These are phyloP conservation scores for Polypterus senegalus DNA, from an alignment of 2,113 vertebrate species.

Conservation along the genomic window DNA sequence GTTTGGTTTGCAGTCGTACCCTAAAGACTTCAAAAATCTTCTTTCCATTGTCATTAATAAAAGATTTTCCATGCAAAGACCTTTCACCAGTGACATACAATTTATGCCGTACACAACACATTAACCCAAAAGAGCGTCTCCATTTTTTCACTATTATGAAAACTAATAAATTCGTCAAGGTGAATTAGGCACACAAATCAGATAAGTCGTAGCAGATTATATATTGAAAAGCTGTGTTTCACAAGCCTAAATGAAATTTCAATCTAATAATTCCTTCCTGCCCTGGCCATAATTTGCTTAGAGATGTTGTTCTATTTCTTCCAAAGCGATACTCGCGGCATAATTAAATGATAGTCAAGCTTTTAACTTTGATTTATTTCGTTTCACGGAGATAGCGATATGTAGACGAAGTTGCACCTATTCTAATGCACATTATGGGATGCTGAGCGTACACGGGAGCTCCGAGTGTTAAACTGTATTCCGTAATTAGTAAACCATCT, in stretches of 20 bases:
- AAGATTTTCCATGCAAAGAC: conserved; percentile 61
- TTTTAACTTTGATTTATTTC: conserved; percentile 77
- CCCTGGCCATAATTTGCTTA: conserved; percentile 68
- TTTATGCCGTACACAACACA: conserved; percentile 63
- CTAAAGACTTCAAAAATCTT: conserved; percentile 54
- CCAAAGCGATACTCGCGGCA: conserved; percentile 55
- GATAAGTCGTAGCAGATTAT: conserved; percentile 65
- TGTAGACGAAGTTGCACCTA: conserved; percentile 48
- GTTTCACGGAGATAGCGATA: conserved; percentile 56
- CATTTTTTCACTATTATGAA: conserved; percentile 59
- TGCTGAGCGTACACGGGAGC: too few species aligned
- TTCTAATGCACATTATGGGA: too few species aligned
- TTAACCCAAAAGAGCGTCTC: conserved; percentile 50
- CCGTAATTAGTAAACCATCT: too few species aligned
- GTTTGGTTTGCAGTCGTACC: conserved; percentile 54
- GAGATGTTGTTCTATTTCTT: conserved; percentile 70
- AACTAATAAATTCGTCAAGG: conserved; percentile 75
- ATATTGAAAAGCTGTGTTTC: conserved; percentile 67
- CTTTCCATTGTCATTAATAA: conserved; percentile 65
- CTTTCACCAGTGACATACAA: conserved; percentile 58
- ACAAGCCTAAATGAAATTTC: conserved; percentile 77
- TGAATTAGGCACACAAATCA: conserved; percentile 74
- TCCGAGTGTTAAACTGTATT: too few species aligned
- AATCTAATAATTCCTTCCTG: conserved; percentile 71
- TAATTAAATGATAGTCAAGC: conserved; percentile 75